Conservation (phyloP, 2,113 vertebrate species). For the Nansenia antarctica region DNA sequence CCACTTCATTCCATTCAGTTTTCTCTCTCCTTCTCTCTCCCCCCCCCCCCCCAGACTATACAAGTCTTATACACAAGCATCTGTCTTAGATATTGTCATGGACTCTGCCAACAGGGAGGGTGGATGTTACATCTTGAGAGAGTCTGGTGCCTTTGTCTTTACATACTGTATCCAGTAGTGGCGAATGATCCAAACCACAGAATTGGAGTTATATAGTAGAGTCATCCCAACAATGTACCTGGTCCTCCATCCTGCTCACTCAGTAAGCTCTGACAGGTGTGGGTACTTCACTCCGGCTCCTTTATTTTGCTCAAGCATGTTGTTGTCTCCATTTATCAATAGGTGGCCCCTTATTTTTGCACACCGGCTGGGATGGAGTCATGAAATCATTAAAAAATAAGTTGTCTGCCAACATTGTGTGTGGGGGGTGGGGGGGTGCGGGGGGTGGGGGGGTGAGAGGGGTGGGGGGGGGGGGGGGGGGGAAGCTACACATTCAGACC, state of each 20-base stretch:
- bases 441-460: background rate
- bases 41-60: background rate
- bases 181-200: constrained; percentile 52
- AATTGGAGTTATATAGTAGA: constrained; percentile 50
- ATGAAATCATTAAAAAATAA: background rate
- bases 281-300: constrained; percentile 42
- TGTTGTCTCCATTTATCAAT: constrained; percentile 55
- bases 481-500: constrained; percentile 7
- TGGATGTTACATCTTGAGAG: constrained; percentile 46
- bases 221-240: constrained; percentile 47
- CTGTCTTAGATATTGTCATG: background rate
- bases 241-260: constrained; percentile 47
- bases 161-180: constrained; percentile 35
- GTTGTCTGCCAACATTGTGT: background rate
- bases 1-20: background rate
- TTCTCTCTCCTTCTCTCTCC: background rate
- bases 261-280: constrained; percentile 59
- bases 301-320: constrained; percentile 58
- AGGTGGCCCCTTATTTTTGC: constrained; percentile 4
- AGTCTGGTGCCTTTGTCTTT: constrained; percentile 46
- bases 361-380: constrained; percentile 20
- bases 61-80: background rate
- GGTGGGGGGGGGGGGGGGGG: background rate
- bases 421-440: background rate
- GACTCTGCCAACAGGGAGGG: constrained; percentile 59